Evolutionary conservation across 2,797 vertebrate species (phyloP).

Genomic region (Setipinna tenuifilis): DNA sequence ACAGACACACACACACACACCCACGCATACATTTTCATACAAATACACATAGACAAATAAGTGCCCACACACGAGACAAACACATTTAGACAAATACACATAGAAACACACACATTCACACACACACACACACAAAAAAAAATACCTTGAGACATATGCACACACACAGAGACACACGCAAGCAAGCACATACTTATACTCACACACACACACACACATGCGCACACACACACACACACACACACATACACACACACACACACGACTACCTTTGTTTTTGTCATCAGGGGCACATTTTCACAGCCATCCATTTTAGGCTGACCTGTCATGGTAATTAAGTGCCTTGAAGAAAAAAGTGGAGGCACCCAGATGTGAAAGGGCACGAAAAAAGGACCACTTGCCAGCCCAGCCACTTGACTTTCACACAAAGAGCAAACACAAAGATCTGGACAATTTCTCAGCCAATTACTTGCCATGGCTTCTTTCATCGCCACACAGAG

Average conservation of each 20-base stretch:
- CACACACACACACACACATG: background rate
- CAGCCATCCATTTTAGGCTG: conserved; percentile 48
- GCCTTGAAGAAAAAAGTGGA: conserved; percentile 24
- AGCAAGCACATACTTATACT: no score
- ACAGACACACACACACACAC: no score
- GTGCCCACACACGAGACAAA: no score
- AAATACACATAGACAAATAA: no score
- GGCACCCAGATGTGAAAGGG: background rate
- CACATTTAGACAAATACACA: no score
- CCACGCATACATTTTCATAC: no score
- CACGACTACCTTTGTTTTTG: background rate
- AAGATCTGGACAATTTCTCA: conserved; percentile 25
- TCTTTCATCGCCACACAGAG: background rate
- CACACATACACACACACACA: background rate
- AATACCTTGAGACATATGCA: no score
- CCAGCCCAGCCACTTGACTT: conserved; percentile 34
- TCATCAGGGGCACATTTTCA: conserved; percentile 41
- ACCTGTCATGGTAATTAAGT: conserved; percentile 50
- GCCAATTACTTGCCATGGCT: conserved; percentile 9
- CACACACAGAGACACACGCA: no score
- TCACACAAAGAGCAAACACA: conserved; percentile 41
- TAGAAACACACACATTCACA: no score
- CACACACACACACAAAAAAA: no score
- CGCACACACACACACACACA: background rate
- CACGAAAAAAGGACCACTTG: conserved; percentile 10